Conservation (phyloP, 2,113 vertebrate genomes). For the Thinocorus orbignyianus region DNA sequence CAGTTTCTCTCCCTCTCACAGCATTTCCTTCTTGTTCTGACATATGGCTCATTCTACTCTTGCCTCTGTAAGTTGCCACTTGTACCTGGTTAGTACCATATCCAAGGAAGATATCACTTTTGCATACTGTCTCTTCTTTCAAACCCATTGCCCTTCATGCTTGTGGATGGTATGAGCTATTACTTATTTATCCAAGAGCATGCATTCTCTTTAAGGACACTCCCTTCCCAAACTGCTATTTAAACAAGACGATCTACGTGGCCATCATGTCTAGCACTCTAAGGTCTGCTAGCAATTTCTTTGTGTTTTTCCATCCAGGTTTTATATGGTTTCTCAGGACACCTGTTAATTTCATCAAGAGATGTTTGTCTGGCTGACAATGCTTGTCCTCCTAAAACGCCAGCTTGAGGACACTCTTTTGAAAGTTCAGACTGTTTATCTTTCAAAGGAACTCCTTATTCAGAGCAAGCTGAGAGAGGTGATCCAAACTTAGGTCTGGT, state of each 20-base stretch:
- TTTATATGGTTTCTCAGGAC: neutral
- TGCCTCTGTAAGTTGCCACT: neutral
- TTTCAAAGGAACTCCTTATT: neutral
- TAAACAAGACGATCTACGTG: neutral
- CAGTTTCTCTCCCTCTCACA: neutral
- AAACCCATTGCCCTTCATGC: neutral
- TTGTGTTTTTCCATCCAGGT: neutral
- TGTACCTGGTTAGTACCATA: neutral
- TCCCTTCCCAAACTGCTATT: neutral
- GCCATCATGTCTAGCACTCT: neutral
- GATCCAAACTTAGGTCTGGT: conserved; percentile 18
- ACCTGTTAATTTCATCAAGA: conserved; percentile 25
- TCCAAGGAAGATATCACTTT: neutral
- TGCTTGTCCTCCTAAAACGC: neutral
- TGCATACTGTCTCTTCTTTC: neutral
- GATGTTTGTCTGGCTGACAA: conserved; percentile 23
- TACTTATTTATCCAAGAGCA: neutral
- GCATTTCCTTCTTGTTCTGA: neutral
- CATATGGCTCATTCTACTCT: neutral
- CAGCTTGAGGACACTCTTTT: neutral
- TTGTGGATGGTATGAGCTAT: neutral
- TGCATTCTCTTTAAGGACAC: neutral
- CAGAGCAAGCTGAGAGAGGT: neutral
- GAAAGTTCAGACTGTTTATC: conserved; percentile 18
- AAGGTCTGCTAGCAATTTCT: neutral